A percentile compares a stretch with the other conserved stretches of the same genome.
These are phyloP conservation scores for Drosophila eugracilis DNA, from an alignment of 1,140 invertebrate genomes.

Conservation along the genomic window DNA sequence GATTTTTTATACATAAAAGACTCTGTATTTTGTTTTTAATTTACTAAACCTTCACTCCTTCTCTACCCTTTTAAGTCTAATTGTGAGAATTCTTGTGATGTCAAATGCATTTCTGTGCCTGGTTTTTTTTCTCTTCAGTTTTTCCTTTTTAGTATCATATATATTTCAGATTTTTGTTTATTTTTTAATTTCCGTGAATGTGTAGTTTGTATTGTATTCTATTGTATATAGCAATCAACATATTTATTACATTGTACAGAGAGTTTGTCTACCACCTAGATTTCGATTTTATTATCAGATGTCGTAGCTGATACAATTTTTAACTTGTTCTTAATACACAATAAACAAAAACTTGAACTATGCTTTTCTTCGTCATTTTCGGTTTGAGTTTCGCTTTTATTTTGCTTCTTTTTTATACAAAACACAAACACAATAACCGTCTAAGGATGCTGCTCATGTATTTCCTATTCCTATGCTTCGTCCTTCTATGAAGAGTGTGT, in stretches of 20 bases:
- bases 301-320: conserved; percentile 84
- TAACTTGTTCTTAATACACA: conserved; percentile 69
- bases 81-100: conserved; percentile 58
- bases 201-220: conserved; percentile 33
- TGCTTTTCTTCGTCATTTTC: conserved; percentile 31
- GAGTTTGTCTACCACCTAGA: conserved; percentile 68
- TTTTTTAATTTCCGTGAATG: conserved; percentile 17
- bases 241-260: conserved; percentile 77
- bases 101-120: conserved; percentile 79
- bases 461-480: conserved; percentile 26
- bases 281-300: conserved; percentile 84
- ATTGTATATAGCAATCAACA: conserved; percentile 66
- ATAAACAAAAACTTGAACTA: conserved; percentile 60
- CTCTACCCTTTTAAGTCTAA: conserved; percentile 33
- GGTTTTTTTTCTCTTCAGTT: conserved; percentile 51
- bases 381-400: conserved; percentile 11
- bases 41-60: conserved; percentile 68
- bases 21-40: conserved; percentile 69
- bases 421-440: conserved; percentile 40
- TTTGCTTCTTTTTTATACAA: conserved; percentile 33
- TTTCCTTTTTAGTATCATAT: conserved; percentile 16
- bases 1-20: conserved; percentile 84
- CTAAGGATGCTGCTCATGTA: conserved; percentile 29
- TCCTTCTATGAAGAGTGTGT: conserved; percentile 17
- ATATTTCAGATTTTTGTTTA: conserved; percentile 16